Evolutionary conservation across 2,113 vertebrate genomes (phyloP), one percentile per base, ranked within the genome.

Genomic region (Oxyruncus cristatus): DNA sequence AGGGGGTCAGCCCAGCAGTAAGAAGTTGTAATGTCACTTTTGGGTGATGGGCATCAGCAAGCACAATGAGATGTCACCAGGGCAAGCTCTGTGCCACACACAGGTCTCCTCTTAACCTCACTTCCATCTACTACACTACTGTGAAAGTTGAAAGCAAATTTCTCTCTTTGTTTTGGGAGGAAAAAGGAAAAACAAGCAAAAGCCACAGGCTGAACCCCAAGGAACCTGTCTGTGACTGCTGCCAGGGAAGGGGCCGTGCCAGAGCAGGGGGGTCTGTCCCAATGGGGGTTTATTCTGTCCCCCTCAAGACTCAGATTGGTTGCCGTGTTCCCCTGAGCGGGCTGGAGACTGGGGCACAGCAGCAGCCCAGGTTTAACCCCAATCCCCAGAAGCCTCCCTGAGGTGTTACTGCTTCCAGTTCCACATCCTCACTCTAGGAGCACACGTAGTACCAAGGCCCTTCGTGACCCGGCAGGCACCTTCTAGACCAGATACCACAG

Each of bases 251-350:
- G 3, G n/a, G 33, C 58, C 0, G 0, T 11, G 50, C 53, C 49
- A 32, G 56, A 35, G 41, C 59, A 47, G 1, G 0, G 27, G 10
- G 18, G 8, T 26, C 39, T 61, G 59, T 56, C 63, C 32, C 55
- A n/a, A 1, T 1, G 10, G 5, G 6, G 44, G 17, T 67, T 59
- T 44, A 30, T 41, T 37, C 63, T 47, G 39, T 28, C 27, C 66
- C 24, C 12, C 56, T 56, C 0, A 0, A 44, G 50, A 22, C n/a
- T 42, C 27, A 35, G 24, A 23, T 52, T 1, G 0, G n/a, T 50
- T 53, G 26, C 53, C 24, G 1, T 11, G n/a, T 46, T 42, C 16
- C 27, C 66, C 5, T 21, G 4, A 32, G 35, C 0, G 0, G 78
- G 85, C 56, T 21, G 24, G 16, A 28, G 44, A 52, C 17, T 15